These are phyloP conservation scores for Odontomachus brunneus DNA, from an alignment of 1,140 invertebrate species.

Conservation along the genomic window DNA sequence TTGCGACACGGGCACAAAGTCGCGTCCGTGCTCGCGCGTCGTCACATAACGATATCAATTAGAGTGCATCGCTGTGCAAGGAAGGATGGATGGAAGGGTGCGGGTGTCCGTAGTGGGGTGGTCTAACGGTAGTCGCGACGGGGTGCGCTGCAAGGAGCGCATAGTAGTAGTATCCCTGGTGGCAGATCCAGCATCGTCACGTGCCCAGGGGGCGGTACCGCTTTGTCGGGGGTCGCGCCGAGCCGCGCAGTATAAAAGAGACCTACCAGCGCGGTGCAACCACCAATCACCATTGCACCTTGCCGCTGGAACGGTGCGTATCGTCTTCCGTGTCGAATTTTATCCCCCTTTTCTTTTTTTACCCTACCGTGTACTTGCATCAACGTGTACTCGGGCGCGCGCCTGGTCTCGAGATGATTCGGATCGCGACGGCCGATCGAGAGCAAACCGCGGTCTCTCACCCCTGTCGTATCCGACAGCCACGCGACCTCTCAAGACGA, in stretches of 20 bases:
- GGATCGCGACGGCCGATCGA: not conserved
- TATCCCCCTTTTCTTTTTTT: not conserved
- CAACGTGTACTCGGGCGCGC: not conserved
- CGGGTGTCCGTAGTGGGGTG: constrained; percentile 44
- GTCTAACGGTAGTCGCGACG: constrained; percentile 63
- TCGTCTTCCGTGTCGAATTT: constrained; percentile 22
- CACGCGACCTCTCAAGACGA: not conserved
- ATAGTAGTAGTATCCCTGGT: constrained; percentile 58
- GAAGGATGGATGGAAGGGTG: constrained; percentile 50
- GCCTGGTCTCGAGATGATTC: constrained; percentile 7
- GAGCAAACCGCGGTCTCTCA: not conserved
- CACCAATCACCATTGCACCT: constrained; percentile 75
- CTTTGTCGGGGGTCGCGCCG: constrained; percentile 66
- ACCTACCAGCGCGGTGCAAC: constrained; percentile 71
- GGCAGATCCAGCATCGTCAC: constrained; percentile 74
- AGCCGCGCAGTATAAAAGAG: constrained; percentile 74
- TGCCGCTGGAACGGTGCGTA: constrained; percentile 59
- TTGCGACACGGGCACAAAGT: not conserved
- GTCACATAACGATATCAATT: constrained; percentile 33
- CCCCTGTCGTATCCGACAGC: not conserved
- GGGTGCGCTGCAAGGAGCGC: constrained; percentile 68
- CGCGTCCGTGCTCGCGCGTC: not conserved
- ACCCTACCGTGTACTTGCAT: too few species aligned
- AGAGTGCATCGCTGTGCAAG: constrained; percentile 32
- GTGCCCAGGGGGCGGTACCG: constrained; percentile 74